Evolutionary conservation across 2,888 invertebrate species (phyloP), one percentile per base, ranked within the genome.

Genomic region (Tribolium freemani): DNA sequence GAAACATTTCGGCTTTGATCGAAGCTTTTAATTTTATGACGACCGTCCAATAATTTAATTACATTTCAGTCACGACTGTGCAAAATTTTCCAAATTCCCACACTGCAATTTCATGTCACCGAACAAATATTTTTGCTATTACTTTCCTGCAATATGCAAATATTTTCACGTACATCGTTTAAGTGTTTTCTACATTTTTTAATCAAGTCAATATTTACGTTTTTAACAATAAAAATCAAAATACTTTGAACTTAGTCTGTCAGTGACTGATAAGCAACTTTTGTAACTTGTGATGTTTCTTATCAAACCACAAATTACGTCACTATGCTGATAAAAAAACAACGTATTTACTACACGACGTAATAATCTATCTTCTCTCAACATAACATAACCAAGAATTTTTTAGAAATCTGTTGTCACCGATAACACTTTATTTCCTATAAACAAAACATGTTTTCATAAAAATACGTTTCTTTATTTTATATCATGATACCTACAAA

Each of bases 251-350:
- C 56, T 51, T 45, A 53, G 67, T 63, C 67, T 70, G 57, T 30
- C 54, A 51, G 48, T 48, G 50, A 70, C 31, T 51, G 54, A 69
- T 63, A 70, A 63, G 48, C 11, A 61, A 70, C 63, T 64, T 53
- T 70, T 64, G 70, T 70, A 50, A 70, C 53, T 70, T 53, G 48
- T 70, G 64, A 61, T 70, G 56, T 56, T 63, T 44, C 26, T 70
- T 70, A 70, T 70, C 63, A 26, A 57, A 57, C 64, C 70, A 70
- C 70, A 69, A 69, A 63, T 64, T 64, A 70, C 67, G 56, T 67
- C 67, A 67, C 67, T 30, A 11, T 54, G 30, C 30, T 31, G 67
- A 67, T 67, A 67, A 67, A 56, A 64, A 54, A 64, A 64, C 45
- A 64, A 53, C 44, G 64, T 64, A 64, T 64, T 53, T 54, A 64